A percentile compares a stretch with the other conserved stretches of the same genome.
Evolutionary conservation across 1,140 invertebrate genomes (phyloP).

Genomic region (Hesperophylax magnus): DNA sequence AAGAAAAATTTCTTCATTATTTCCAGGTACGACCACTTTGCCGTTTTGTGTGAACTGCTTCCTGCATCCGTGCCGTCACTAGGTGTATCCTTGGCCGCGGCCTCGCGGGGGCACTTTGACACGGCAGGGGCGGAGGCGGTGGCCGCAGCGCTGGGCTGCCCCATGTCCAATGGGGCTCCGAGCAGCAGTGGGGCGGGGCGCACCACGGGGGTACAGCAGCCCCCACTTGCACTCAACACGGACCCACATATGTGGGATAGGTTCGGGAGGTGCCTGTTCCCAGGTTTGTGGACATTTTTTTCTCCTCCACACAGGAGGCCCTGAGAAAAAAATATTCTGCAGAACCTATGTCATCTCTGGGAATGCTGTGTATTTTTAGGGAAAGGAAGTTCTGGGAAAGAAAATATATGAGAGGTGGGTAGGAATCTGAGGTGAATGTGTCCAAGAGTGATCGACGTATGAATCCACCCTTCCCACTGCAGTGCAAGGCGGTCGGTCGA

Average conservation of each 20-base stretch:
- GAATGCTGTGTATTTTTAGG: too few relatives aligned
- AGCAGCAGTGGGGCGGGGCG: background rate
- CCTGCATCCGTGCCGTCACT: constrained; percentile 83
- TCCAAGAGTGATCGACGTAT: too few relatives aligned
- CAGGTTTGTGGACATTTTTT: constrained; percentile 33
- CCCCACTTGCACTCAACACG: constrained; percentile 66
- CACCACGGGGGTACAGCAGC: constrained; percentile 15
- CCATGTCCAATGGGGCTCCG: constrained; percentile 38
- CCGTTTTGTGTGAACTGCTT: constrained; percentile 89
- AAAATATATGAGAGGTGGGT: too few relatives aligned
- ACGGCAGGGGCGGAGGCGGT: constrained; percentile 70
- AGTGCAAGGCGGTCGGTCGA: too few relatives aligned
- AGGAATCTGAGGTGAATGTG: too few relatives aligned
- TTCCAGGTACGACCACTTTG: constrained; percentile 88
- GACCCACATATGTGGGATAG: constrained; percentile 75
- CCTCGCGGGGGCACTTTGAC: constrained; percentile 76
- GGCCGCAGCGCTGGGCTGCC: constrained; percentile 73
- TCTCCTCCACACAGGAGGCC: too few relatives aligned
- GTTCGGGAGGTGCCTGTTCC: constrained; percentile 68
- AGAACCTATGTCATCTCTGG: too few relatives aligned
- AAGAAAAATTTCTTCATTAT: background rate
- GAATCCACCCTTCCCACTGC: too few relatives aligned
- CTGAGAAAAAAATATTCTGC: too few relatives aligned
- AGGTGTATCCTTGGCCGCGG: constrained; percentile 74
- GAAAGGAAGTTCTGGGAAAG: too few relatives aligned